Conservation (phyloP, 92 coral and sea anemone genomes). For the Hydrozoanthus gracilis region DNA sequence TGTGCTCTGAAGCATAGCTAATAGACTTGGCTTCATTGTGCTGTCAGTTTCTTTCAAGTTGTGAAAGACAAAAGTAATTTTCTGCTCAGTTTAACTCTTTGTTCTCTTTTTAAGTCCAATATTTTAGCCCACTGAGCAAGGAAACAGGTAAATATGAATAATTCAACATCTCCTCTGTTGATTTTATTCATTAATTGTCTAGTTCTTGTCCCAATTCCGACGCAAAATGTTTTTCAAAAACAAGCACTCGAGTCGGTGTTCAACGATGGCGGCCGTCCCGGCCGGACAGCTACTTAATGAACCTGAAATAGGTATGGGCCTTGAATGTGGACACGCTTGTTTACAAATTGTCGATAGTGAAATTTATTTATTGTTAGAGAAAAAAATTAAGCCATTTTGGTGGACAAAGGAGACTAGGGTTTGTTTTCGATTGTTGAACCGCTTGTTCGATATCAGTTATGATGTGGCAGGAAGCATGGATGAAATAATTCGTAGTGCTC, state of each 20-base stretch:
- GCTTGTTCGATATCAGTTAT: constrained; percentile 22
- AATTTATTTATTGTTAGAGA: constrained; percentile 34
- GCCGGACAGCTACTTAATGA: neutral
- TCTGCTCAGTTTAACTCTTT: neutral
- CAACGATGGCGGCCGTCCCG: constrained; percentile 17
- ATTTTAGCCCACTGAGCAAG: neutral
- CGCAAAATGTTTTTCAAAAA: constrained; percentile 9
- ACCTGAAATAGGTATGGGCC: constrained; percentile 4
- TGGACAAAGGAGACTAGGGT: constrained; percentile 38
- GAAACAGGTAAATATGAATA: constrained; percentile 29
- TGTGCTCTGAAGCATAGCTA: constrained; percentile 35
- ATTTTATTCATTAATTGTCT: neutral
- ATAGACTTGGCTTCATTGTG: constrained; percentile 33
- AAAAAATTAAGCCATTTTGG: constrained; percentile 21
- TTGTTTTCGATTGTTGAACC: constrained; percentile 31
- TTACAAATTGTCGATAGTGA: constrained; percentile 25
- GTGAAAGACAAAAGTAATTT: neutral
- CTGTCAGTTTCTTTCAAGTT: constrained; percentile 12
- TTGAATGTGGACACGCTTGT: constrained; percentile 34
- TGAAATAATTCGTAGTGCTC: constrained; percentile 37
- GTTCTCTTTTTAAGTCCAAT: neutral
- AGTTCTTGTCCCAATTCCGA: neutral
- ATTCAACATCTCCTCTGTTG: constrained; percentile 1
- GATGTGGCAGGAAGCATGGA: constrained; percentile 30
- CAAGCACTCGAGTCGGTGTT: neutral